Evolutionary conservation across 2,797 vertebrate species (phyloP).

Genomic region (Eremophila alpestris): DNA sequence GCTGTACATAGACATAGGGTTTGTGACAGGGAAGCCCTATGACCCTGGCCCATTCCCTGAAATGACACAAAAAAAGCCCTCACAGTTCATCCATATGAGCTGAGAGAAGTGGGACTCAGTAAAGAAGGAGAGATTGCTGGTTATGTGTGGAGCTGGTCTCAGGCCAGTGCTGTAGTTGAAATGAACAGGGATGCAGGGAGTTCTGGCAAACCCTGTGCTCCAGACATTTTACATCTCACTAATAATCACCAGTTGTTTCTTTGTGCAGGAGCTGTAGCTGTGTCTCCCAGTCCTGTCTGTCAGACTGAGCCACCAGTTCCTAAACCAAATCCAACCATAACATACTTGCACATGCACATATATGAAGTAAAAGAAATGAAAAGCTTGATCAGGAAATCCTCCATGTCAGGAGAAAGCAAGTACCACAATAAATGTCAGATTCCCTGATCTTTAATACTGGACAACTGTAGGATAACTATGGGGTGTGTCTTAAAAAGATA

Average conservation of each 20-base stretch:
- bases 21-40: neutral
- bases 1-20: neutral
- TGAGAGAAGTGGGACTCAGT: neutral
- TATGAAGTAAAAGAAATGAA: neutral
- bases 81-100: neutral
- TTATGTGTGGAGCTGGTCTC: neutral
- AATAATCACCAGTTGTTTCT: neutral
- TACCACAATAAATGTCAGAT: neutral
- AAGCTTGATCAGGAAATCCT: neutral
- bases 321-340: neutral
- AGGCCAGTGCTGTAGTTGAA: neutral
- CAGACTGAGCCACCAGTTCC: neutral
- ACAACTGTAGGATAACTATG: neutral
- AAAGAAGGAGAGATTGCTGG: neutral
- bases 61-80: neutral
- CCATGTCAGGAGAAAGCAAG: neutral
- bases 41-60: neutral
- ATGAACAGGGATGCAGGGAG: neutral
- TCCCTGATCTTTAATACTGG: neutral
- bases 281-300: neutral
- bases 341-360: accelerated
- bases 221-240: neutral
- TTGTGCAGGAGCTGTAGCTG: neutral
- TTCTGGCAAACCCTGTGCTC: neutral
- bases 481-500: neutral